Conservation (phyloP, 2,888 invertebrate species). For the Glyphotaelius pellucidus region DNA sequence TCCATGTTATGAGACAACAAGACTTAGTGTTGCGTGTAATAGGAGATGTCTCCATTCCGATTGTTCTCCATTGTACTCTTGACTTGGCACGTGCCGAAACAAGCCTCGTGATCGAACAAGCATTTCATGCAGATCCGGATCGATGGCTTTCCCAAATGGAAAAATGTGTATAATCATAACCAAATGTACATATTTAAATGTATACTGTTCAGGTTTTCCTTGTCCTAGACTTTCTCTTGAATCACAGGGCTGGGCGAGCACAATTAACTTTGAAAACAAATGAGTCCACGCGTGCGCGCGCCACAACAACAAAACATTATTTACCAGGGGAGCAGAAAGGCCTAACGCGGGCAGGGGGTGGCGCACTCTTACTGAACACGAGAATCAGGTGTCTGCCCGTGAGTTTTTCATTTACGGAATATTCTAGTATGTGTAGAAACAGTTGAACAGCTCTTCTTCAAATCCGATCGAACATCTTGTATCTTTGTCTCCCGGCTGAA, state of each 20-base stretch:
- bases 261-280: constrained; percentile 49
- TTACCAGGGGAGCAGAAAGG: constrained; percentile 8
- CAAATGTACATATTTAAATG: not conserved
- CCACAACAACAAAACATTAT: constrained; percentile 35
- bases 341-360: not conserved
- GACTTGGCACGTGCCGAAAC: constrained; percentile 47
- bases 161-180: not conserved
- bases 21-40: constrained; percentile 46
- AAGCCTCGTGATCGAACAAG: constrained; percentile 33
- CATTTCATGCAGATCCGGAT: constrained; percentile 12
- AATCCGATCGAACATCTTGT: constrained; percentile 31
- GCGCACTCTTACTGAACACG: constrained; percentile 38
- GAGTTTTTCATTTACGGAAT: constrained; percentile 34
- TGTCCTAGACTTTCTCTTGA: not conserved
- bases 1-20: constrained; percentile 40
- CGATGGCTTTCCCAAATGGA: not conserved
- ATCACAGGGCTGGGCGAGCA: not conserved
- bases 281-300: constrained; percentile 27
- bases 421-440: constrained; percentile 29
- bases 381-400: constrained; percentile 36
- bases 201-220: not conserved
- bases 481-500: constrained; percentile 23
- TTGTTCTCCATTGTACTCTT: constrained; percentile 40
- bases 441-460: constrained; percentile 12
- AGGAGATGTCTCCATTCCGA: constrained; percentile 45